Evolutionary conservation across 2,888 invertebrate species (phyloP).

Genomic region (Pristionchus maxplancki): DNA sequence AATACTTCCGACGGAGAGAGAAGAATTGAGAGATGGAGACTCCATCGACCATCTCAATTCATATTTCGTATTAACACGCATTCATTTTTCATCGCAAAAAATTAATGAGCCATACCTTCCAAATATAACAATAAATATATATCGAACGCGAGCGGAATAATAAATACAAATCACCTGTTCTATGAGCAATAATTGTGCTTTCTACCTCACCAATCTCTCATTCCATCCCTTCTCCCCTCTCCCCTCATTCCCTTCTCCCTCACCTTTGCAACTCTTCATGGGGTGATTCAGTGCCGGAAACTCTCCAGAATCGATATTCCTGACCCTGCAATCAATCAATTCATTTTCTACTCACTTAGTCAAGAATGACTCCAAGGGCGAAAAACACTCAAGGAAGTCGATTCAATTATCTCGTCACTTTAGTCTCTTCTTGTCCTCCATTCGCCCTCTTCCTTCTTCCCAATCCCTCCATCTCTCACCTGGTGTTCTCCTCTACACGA

Average conservation of each 20-base stretch:
- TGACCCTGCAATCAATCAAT: constrained; percentile 25
- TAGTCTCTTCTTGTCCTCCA: not conserved
- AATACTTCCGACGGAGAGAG: constrained; percentile 78
- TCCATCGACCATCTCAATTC: constrained; percentile 36
- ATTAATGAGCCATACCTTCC: too few relatives aligned
- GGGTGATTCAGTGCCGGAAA: constrained; percentile 20
- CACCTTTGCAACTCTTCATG: constrained; percentile 43
- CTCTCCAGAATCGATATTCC: constrained; percentile 28
- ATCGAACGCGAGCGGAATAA: not conserved
- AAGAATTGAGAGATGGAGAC: constrained; percentile 73
- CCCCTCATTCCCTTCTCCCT: not conserved
- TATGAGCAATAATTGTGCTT: not conserved
- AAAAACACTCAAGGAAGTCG: not conserved
- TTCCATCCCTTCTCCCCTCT: not conserved
- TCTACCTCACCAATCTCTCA: not conserved
- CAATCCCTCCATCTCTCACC: constrained; percentile 54
- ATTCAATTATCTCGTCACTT: constrained; percentile 32
- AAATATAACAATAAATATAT: not conserved
- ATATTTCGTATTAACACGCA: not conserved
- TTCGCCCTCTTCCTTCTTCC: not conserved
- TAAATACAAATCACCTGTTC: not conserved
- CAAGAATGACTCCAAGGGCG: not conserved
- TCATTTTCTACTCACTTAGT: not conserved
- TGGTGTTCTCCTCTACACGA: constrained; percentile 65
- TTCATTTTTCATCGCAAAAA: not conserved